Conservation (phyloP, 2,113 vertebrate genomes). For the Stictonetta naevosa region DNA sequence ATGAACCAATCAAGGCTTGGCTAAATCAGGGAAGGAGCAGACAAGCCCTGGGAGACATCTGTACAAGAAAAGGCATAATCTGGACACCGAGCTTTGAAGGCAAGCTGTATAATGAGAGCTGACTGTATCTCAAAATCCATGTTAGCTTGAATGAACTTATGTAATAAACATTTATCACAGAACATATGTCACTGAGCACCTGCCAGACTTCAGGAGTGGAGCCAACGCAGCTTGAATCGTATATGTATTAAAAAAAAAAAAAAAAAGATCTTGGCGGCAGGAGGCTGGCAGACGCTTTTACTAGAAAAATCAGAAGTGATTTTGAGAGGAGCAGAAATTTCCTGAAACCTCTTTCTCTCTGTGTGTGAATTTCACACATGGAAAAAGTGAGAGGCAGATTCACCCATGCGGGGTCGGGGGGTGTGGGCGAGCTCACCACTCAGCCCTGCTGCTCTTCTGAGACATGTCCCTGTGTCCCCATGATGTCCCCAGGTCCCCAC, state of each 20-base stretch:
- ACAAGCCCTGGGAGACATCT: constrained; percentile 36
- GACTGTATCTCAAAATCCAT: constrained; percentile 65
- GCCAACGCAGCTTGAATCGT: constrained; percentile 71
- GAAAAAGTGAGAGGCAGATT: constrained; percentile 27
- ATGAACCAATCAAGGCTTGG: constrained; percentile 49
- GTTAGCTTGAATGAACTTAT: constrained; percentile 76
- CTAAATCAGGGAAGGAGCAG: constrained; percentile 56
- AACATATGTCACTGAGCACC: constrained; percentile 75
- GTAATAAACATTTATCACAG: constrained; percentile 76
- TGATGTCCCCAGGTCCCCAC: too few relatives aligned
- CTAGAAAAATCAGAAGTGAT: constrained; percentile 76
- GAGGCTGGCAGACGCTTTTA: constrained; percentile 75
- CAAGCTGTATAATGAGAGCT: constrained; percentile 61
- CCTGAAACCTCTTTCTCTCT: constrained; percentile 50
- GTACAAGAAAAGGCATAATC: constrained; percentile 38
- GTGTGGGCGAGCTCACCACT: accelerated
- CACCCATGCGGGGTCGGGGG: neutral
- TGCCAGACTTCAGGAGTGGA: constrained; percentile 71
- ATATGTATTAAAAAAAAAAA: constrained; percentile 62
- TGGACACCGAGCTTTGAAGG: constrained; percentile 64
- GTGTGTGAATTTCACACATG: constrained; percentile 26
- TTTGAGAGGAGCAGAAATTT: constrained; percentile 73
- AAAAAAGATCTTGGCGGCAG: constrained; percentile 64
- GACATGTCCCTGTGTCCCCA: neutral
- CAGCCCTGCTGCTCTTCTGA: neutral